These are phyloP conservation scores for Ophioninae sp. DNA, from an alignment of 2,888 invertebrate species.

Conservation along the genomic window DNA sequence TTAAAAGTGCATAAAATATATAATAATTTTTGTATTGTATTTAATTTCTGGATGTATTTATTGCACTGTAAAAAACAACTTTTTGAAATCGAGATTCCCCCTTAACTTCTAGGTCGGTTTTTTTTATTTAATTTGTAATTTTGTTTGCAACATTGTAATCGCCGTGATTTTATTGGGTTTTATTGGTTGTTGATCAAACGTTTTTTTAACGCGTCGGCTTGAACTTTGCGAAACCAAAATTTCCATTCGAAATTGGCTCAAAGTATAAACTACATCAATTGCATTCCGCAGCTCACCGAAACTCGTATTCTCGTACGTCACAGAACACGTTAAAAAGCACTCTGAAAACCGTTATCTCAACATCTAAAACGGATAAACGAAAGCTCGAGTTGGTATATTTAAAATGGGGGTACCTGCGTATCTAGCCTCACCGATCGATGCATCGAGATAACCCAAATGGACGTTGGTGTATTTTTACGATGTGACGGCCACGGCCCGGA, in stretches of 20 bases:
- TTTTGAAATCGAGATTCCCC: too few species aligned
- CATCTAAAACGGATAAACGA: conserved; percentile 2
- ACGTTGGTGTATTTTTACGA: background rate
- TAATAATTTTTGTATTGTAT: too few species aligned
- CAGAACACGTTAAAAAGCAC: background rate
- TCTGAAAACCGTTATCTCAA: background rate
- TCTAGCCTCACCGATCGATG: background rate
- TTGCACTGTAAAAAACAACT: too few species aligned
- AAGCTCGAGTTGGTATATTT: background rate
- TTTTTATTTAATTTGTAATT: too few species aligned
- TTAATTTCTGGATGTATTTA: too few species aligned
- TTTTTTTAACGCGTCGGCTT: background rate
- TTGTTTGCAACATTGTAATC: too few species aligned
- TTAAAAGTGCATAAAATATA: too few species aligned
- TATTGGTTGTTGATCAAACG: too few species aligned
- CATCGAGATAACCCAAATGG: background rate
- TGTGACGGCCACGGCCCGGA: background rate
- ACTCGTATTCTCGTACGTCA: background rate
- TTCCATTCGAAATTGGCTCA: conserved; percentile 53
- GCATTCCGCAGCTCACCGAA: background rate
- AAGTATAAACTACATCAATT: conserved; percentile 2
- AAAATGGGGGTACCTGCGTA: conserved; percentile 21
- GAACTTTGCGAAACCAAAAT: conserved; percentile 47
- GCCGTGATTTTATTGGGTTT: too few species aligned
- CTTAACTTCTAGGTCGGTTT: too few species aligned